A percentile compares a stretch with the other conserved stretches of the same genome.
Evolutionary conservation across 2,113 vertebrate genomes (phyloP).

Genomic region (Menura novaehollandiae): DNA sequence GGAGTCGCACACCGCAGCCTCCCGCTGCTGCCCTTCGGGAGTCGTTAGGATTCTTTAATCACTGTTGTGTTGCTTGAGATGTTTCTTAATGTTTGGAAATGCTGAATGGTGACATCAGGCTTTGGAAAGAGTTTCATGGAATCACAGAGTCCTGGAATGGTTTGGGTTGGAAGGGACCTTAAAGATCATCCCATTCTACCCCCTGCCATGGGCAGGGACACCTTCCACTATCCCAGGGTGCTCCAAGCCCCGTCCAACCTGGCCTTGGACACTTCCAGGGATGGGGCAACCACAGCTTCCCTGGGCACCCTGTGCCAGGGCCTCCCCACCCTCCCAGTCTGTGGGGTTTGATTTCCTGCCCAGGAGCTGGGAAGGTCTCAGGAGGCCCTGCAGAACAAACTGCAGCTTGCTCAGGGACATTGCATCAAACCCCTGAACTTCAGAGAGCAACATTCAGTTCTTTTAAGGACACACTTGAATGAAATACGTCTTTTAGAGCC

Average conservation of each 20-base stretch:
- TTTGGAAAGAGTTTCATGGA: background rate
- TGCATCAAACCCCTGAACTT: background rate
- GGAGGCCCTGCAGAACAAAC: background rate
- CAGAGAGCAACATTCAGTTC: background rate
- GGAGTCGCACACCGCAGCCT: background rate
- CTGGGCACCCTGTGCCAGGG: background rate
- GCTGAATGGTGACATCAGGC: background rate
- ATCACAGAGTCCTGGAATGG: background rate
- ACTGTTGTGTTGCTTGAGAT: background rate
- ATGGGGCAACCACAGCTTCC: background rate
- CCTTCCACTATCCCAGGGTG: accelerated
- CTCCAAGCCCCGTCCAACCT: background rate
- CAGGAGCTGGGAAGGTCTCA: background rate
- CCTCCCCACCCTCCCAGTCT: background rate
- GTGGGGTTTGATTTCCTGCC: background rate
- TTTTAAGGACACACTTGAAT: background rate
- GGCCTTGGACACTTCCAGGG: background rate
- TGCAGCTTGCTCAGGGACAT: background rate
- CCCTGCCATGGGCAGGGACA: background rate
- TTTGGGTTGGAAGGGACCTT: background rate
- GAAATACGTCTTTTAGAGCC: background rate
- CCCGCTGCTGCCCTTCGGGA: background rate
- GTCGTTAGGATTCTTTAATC: background rate
- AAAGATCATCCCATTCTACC: background rate
- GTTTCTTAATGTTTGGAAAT: background rate